Percentiles rank a stretch among this genome's conserved stretches.
Evolutionary conservation across 2,888 invertebrate genomes (phyloP).

Genomic region (Caradrina kadenii): DNA sequence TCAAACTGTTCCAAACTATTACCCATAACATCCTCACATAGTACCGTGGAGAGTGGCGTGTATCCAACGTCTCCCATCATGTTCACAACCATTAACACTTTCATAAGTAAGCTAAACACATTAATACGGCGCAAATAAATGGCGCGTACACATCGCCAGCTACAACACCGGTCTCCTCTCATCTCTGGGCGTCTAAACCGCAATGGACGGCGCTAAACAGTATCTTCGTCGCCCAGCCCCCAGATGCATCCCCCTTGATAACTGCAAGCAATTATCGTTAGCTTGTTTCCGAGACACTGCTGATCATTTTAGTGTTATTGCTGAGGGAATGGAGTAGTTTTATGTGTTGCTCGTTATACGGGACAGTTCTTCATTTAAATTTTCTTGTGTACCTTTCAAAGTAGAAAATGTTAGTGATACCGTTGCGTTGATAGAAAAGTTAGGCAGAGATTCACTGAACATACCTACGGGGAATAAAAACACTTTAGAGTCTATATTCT

Average conservation of each 20-base stretch:
- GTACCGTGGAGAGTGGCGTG: background rate
- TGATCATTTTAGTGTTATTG: slow-evolving; percentile 61
- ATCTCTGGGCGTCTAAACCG: slow-evolving; percentile 21
- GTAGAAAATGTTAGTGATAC: background rate
- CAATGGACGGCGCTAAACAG: slow-evolving; percentile 39
- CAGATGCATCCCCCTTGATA: slow-evolving; percentile 47
- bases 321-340: slow-evolving; percentile 21
- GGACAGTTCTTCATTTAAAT: background rate
- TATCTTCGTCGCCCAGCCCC: slow-evolving; percentile 39
- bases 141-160: slow-evolving; percentile 21
- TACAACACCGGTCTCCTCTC: background rate
- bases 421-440: background rate
- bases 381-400: background rate
- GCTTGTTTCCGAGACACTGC: slow-evolving; percentile 47
- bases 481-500: too few relatives aligned
- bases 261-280: slow-evolving; percentile 55
- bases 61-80: slow-evolving; percentile 29
- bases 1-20: background rate
- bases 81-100: slow-evolving; percentile 36
- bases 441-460: too few relatives aligned
- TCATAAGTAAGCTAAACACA: slow-evolving; percentile 6
- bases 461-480: too few relatives aligned
- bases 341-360: background rate
- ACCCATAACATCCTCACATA: background rate
- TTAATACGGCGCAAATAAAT: slow-evolving; percentile 37